phyloP scores from a whole-genome alignment of 2,888 invertebrate genomes.

The Heliconius ismenius region DNA sequence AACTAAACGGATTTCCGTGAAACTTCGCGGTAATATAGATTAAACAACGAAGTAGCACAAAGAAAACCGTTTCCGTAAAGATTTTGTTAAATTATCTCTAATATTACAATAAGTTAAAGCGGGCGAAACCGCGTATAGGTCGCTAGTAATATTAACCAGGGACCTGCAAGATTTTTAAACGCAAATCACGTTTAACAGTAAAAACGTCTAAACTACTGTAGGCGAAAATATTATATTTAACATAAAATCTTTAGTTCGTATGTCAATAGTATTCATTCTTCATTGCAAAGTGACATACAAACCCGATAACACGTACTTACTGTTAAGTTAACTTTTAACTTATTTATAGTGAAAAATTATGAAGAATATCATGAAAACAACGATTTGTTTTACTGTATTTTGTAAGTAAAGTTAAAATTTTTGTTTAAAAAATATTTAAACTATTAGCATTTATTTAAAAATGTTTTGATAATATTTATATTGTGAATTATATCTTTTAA shows the following conservation, averaged over 20 bases:
- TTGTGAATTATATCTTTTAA: too few species aligned
- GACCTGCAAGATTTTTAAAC: not conserved
- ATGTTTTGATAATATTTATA: too few species aligned
- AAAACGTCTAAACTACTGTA: not conserved
- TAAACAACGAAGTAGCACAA: too few species aligned
- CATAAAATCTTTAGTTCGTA: not conserved
- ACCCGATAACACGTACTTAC: conserved; percentile 15
- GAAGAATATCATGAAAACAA: conserved; percentile 19
- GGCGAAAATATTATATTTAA: conserved; percentile 13
- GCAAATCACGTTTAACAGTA: conserved; percentile 10
- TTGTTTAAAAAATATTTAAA: not conserved
- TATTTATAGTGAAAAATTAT: not conserved
- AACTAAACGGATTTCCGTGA: too few species aligned
- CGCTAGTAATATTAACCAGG: not conserved
- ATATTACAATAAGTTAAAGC: too few species aligned
- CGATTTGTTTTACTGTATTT: conserved; percentile 15
- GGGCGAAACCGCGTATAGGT: too few species aligned
- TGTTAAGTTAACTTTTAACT: not conserved
- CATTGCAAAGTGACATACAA: conserved; percentile 16
- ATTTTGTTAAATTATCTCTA: too few species aligned
- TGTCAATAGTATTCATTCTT: not conserved
- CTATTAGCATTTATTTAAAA: not conserved
- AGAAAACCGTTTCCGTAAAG: too few species aligned
- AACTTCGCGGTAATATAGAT: too few species aligned
- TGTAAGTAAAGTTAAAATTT: conserved; percentile 2